Percentiles rank a stretch among this genome's conserved stretches.
phyloP scores from a whole-genome alignment of 2,113 vertebrate genomes.

The Calidris pugnax region DNA sequence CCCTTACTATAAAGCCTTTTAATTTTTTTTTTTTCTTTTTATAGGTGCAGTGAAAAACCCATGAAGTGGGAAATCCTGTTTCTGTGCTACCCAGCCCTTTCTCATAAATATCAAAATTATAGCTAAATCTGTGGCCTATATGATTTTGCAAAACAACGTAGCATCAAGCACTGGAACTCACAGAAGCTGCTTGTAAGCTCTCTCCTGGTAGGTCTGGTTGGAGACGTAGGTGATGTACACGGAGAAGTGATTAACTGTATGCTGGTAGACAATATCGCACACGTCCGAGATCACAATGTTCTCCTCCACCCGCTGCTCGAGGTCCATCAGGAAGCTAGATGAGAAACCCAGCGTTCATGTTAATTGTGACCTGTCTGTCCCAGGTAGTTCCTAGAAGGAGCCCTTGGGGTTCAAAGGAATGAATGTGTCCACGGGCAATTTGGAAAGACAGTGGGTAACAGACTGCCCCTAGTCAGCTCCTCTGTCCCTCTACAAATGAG shows the following conservation, averaged over 20 bases:
- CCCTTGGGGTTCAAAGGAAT: not conserved
- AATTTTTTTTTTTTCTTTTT: not conserved
- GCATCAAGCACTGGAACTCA: slow-evolving; percentile 71
- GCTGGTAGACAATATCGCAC: slow-evolving; percentile 90
- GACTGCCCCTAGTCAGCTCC: not conserved
- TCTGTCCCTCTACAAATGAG: not conserved
- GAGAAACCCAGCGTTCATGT: slow-evolving; percentile 6
- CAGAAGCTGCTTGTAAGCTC: slow-evolving; percentile 92
- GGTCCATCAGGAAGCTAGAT: slow-evolving; percentile 89
- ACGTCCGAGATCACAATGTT: slow-evolving; percentile 91
- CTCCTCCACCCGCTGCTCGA: slow-evolving; percentile 93
- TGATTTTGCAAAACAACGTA: not conserved
- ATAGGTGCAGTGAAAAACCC: not conserved
- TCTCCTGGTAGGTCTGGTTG: slow-evolving; percentile 97
- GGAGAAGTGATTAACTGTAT: slow-evolving; percentile 84
- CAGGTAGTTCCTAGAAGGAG: not conserved
- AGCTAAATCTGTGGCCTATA: not conserved
- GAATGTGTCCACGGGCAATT: not conserved
- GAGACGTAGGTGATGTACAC: slow-evolving; percentile 94
- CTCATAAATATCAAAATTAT: not conserved
- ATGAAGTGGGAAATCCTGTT: not conserved
- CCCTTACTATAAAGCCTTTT: not conserved
- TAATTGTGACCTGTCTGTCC: not conserved
- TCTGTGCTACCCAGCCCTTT: not conserved
- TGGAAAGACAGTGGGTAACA: not conserved